A percentile compares a stretch with the other conserved stretches of the same genome.
phyloP scores from a whole-genome alignment of 2,113 vertebrate genomes.

The Ovis canadensis region DNA sequence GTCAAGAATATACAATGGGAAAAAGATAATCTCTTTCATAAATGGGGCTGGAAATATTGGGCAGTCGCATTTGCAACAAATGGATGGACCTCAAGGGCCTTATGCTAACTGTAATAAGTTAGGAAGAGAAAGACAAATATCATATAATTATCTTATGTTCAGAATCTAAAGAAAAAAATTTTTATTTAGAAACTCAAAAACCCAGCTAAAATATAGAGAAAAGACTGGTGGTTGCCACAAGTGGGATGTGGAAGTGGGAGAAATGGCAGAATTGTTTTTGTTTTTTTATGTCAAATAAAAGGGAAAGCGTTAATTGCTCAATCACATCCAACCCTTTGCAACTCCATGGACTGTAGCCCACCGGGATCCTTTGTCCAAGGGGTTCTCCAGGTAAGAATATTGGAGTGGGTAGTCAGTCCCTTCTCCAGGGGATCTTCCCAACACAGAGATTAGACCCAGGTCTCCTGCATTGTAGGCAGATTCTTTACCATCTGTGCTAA shows the following conservation, averaged over 20 bases:
- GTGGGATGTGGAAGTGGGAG: neutral
- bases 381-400: neutral
- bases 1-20: neutral
- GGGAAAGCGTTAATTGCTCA: neutral
- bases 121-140: neutral
- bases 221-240: neutral
- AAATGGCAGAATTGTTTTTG: neutral
- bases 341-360: neutral
- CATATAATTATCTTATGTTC: neutral
- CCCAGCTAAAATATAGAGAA: neutral
- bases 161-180: neutral
- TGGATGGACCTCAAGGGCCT: neutral
- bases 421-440: neutral
- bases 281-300: neutral
- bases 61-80: neutral
- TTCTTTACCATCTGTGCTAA: neutral
- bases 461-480: neutral
- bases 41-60: neutral
- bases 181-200: neutral
- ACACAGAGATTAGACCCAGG: neutral
- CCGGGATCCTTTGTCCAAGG: neutral
- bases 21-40: neutral
- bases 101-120: neutral
- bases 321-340: fast-evolving
- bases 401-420: neutral